Evolutionary conservation across 2,888 invertebrate genomes (phyloP).

Genomic region (Phlogophora meticulosa): DNA sequence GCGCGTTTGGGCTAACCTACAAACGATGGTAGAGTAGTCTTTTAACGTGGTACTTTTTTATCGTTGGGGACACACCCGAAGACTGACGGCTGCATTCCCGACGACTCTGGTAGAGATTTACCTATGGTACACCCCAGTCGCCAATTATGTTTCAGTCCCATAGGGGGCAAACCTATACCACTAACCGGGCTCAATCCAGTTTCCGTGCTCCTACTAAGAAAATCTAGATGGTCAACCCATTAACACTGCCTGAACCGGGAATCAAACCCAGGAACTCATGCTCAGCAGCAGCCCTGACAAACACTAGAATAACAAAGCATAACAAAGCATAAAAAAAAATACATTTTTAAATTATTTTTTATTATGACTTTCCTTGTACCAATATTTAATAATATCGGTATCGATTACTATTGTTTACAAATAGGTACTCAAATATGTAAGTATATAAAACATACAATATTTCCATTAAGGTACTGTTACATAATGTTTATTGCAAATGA

Average conservation of each 20-base stretch:
- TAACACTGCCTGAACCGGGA: too few relatives aligned
- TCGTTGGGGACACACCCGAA: background rate
- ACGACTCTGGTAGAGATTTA: too few relatives aligned
- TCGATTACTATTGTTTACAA: conserved; percentile 29
- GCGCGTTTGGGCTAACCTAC: background rate
- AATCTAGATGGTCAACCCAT: too few relatives aligned
- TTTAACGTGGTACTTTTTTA: background rate
- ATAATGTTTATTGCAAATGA: conserved; percentile 33
- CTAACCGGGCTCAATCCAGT: too few relatives aligned
- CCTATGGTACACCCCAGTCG: too few relatives aligned
- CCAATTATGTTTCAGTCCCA: too few relatives aligned
- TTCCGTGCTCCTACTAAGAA: too few relatives aligned
- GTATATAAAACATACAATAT: conserved; percentile 32
- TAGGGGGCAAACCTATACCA: too few relatives aligned
- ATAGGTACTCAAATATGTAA: conserved; percentile 15
- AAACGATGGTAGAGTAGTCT: background rate
- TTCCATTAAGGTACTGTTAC: conserved; percentile 26
- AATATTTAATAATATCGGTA: conserved; percentile 12
- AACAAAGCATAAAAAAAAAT: too few relatives aligned
- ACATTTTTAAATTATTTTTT: background rate
- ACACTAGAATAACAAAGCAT: too few relatives aligned
- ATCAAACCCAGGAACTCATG: too few relatives aligned
- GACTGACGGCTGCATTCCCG: background rate
- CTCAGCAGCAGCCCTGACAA: too few relatives aligned
- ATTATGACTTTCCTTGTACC: conserved; percentile 9